Conservation (phyloP, 2,888 invertebrate genomes). For the Dastarcus helophoroides region DNA sequence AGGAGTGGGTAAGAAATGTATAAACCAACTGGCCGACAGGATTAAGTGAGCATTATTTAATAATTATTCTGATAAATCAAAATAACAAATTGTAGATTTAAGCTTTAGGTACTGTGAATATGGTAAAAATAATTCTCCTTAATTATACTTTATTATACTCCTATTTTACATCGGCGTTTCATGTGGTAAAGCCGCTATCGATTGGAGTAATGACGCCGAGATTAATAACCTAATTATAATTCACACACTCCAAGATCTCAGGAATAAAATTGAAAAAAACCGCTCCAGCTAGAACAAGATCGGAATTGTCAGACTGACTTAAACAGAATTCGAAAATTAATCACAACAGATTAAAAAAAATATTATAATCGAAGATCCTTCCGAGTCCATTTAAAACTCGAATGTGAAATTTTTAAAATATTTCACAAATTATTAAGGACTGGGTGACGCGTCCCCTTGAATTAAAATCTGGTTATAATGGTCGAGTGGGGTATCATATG, state of each 20-base stretch:
- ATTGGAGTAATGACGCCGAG: conserved; percentile 16
- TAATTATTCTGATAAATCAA: conserved; percentile 41
- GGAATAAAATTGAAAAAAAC: too few species aligned
- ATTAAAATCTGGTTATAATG: too few species aligned
- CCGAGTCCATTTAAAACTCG: too few species aligned
- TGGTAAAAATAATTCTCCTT: conserved; percentile 37
- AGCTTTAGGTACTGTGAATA: conserved; percentile 30
- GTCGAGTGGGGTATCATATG: too few species aligned
- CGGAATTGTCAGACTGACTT: too few species aligned
- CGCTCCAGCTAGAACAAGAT: too few species aligned
- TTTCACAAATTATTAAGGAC: conserved; percentile 17
- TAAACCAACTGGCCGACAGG: conserved; percentile 22
- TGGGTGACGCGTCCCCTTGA: conserved; percentile 9
- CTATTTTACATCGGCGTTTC: conserved; percentile 22
- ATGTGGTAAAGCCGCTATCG: conserved; percentile 16
- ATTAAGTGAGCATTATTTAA: conserved; percentile 38
- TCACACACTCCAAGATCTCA: background rate
- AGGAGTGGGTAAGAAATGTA: conserved; percentile 5
- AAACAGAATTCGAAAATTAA: too few species aligned
- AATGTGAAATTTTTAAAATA: conserved; percentile 19
- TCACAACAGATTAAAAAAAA: too few species aligned
- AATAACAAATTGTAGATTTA: conserved; percentile 38
- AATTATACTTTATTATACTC: conserved; percentile 37
- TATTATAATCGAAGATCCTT: too few species aligned
- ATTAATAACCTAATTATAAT: background rate